Base-by-base conservation (phyloP, 2,888 invertebrate species). In the Pollenia amentaria region DNA sequence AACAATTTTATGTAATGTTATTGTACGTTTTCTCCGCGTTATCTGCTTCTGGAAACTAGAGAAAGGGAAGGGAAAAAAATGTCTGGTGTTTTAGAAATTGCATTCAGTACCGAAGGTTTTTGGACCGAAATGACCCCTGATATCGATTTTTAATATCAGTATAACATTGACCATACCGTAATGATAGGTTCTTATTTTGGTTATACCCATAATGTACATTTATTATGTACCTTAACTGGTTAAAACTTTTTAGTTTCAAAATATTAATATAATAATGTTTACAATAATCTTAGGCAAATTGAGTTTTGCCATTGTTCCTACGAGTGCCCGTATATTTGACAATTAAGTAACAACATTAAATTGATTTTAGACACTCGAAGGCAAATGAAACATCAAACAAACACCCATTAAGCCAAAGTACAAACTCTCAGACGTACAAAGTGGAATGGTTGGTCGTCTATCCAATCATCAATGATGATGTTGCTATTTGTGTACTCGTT, bases 291-390 rank as follows among this genome's bases (percentile, higher is more conserved):
- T 65, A 77, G 65, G 77, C 55, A 67, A 77, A 75, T 48, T 75
- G 21, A 40, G 48, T 75, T 75, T 75, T 62, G 62, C 21, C 64
- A 65, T 76, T 76, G 76, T 60, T 64, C 9, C 40, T 73, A 51
- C 16, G 42, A 62, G 42, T 65, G 53, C 42, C 76, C 76, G 64
- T 64, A 65, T 64, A 44, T 76, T 76, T 76, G 64, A 64, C 51
- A 76, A 76, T 76, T 51, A 76, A 65, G 64, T 65, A 44, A 55
- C 55, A 77, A 55, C 40, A 77, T 77, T 77, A 29, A 65, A 77
- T 77, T 65, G 65, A 67, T 67, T 77, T 77, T 65, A n/a, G 77
- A 77, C 77, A 77, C 77, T 65, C 65, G 65, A 77, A 77, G 77
- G 77, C 77, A 77, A 77, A 77, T 65, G 77, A 65, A 65, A 65